These are phyloP conservation scores for Drosophila niveifrons DNA, from an alignment of 2,888 invertebrate species.

Conservation along the genomic window DNA sequence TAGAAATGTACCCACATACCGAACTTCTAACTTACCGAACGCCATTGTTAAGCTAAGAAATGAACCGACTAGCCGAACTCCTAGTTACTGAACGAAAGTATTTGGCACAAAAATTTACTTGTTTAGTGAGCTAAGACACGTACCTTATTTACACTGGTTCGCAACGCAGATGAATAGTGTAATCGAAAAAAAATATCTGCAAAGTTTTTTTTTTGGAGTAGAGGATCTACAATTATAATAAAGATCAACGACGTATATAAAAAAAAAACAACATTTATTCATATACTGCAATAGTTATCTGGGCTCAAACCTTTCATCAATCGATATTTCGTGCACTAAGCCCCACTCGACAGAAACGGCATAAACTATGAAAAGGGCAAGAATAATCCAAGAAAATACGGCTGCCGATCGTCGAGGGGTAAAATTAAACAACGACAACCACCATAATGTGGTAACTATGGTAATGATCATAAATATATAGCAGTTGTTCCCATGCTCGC, in stretches of 20 bases:
- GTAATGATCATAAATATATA: conserved; percentile 51
- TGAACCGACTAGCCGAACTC: background rate
- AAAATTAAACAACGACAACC: conserved; percentile 53
- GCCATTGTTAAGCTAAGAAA: background rate
- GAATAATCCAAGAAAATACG: conserved; percentile 44
- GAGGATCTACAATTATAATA: background rate
- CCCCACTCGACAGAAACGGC: conserved; percentile 23
- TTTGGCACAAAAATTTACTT: background rate
- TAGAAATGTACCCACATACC: too few relatives aligned
- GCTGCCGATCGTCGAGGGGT: conserved; percentile 53
- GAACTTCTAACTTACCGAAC: conserved; percentile 2
- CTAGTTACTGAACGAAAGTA: conserved; percentile 3
- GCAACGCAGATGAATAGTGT: background rate
- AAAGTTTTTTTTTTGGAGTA: too few relatives aligned
- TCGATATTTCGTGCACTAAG: conserved; percentile 36
- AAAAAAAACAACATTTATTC: background rate
- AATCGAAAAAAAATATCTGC: too few relatives aligned
- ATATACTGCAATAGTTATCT: conserved; percentile 1
- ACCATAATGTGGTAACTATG: conserved; percentile 31
- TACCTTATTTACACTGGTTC: background rate
- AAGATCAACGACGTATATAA: too few relatives aligned
- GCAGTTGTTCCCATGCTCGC: conserved; percentile 49
- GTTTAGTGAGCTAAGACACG: conserved; percentile 14
- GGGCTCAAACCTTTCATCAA: conserved; percentile 5
- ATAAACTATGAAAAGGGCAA: conserved; percentile 45